Evolutionary conservation across 1,140 invertebrate genomes (phyloP).

Genomic region (Sinella curviseta): DNA sequence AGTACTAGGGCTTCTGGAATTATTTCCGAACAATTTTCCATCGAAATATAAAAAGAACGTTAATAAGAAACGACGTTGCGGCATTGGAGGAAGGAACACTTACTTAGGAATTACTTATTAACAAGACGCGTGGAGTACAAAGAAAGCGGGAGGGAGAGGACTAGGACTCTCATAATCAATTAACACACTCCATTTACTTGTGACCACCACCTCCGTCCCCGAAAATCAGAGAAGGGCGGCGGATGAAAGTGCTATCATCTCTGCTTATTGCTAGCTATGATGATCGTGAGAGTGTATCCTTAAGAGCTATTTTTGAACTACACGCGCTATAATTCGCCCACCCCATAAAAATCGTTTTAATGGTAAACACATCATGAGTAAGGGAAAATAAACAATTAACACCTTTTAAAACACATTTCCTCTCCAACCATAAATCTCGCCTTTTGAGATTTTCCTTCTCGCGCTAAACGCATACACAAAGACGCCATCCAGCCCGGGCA

Average conservation of each 20-base stretch:
- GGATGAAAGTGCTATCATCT: no score
- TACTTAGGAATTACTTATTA: no score
- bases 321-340: no score
- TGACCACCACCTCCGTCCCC: neutral
- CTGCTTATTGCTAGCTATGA: no score
- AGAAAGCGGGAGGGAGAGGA: neutral
- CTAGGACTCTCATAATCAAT: neutral
- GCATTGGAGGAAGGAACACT: neutral
- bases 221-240: no score
- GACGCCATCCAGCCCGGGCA: no score
- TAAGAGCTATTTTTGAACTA: no score
- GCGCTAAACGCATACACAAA: neutral
- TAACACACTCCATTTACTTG: neutral
- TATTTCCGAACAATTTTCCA: neutral
- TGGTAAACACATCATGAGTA: neutral
- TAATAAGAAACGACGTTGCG: no score
- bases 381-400: slow-evolving; percentile 22
- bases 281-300: no score
- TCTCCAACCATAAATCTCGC: neutral
- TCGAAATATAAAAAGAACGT: neutral
- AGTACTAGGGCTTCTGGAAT: neutral
- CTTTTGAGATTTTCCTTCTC: neutral
- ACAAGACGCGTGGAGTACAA: neutral
- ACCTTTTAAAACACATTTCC: slow-evolving; percentile 21
- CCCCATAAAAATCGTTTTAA: no score